These are phyloP conservation scores for Apis laboriosa DNA, from an alignment of 1,140 invertebrate species.

Conservation along the genomic window DNA sequence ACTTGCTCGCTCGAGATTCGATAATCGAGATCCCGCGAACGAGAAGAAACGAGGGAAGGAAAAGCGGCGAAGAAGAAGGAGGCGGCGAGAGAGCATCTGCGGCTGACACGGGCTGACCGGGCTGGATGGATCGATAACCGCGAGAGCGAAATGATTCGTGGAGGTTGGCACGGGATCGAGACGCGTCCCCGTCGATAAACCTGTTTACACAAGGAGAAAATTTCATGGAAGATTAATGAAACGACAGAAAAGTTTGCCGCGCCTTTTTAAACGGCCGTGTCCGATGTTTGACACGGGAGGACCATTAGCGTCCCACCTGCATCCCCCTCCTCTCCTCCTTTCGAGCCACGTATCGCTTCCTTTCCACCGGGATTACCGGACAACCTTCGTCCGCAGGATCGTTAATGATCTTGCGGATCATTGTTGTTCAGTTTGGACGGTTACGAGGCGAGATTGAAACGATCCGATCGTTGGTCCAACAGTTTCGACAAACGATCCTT, in stretches of 20 bases:
- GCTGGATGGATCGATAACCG: background rate
- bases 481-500: too few species aligned
- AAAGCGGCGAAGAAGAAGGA: background rate
- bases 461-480: conserved; percentile 36
- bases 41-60: background rate
- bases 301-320: conserved; percentile 74
- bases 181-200: conserved; percentile 62
- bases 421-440: conserved; percentile 27
- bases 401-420: conserved; percentile 60
- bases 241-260: conserved; percentile 61
- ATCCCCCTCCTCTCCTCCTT: background rate
- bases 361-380: conserved; percentile 46
- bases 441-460: conserved; percentile 17
- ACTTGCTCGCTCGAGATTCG: too few species aligned
- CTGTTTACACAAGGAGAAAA: conserved; percentile 75
- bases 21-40: too few species aligned
- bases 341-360: background rate
- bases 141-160: conserved; percentile 39
- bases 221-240: conserved; percentile 76
- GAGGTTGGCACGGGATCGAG: conserved; percentile 39
- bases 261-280: conserved; percentile 69
- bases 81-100: conserved; percentile 48
- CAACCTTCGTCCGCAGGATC: conserved; percentile 30
- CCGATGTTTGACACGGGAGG: conserved; percentile 70
- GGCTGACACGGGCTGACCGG: conserved; percentile 54